A percentile compares a stretch with the other conserved stretches of the same genome.
phyloP scores from a whole-genome alignment of 2,113 vertebrate genomes.

The Antechinus flavipes region DNA sequence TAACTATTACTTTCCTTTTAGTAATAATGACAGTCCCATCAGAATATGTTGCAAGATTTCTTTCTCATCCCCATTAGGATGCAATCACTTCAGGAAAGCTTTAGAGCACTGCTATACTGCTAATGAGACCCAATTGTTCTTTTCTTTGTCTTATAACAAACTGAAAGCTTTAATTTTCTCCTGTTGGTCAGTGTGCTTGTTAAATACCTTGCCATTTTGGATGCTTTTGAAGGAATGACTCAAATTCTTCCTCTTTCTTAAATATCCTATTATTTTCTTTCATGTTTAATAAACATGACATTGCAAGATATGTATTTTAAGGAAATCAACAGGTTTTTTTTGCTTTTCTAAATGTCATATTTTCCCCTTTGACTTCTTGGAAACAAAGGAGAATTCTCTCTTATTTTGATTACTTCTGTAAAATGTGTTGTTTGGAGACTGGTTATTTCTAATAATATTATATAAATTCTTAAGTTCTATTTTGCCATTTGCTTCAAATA shows the following conservation, averaged over 20 bases:
- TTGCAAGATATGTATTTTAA: neutral
- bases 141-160: neutral
- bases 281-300: neutral
- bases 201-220: neutral
- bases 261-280: neutral
- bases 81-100: neutral
- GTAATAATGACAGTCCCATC: neutral
- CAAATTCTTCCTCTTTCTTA: neutral
- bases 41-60: neutral
- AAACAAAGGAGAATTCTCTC: neutral
- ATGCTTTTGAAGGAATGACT: neutral
- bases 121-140: neutral
- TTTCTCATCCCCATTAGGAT: neutral
- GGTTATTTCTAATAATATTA: neutral
- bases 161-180: neutral
- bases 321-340: neutral
- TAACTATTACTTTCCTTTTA: neutral
- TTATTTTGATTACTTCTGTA: neutral
- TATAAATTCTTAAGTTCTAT: neutral
- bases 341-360: neutral
- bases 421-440: neutral
- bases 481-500: neutral
- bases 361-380: neutral
- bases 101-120: neutral
- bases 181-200: neutral